Base-by-base conservation (phyloP, 1,140 invertebrate species). In the Drosophila subpulchrella region DNA sequence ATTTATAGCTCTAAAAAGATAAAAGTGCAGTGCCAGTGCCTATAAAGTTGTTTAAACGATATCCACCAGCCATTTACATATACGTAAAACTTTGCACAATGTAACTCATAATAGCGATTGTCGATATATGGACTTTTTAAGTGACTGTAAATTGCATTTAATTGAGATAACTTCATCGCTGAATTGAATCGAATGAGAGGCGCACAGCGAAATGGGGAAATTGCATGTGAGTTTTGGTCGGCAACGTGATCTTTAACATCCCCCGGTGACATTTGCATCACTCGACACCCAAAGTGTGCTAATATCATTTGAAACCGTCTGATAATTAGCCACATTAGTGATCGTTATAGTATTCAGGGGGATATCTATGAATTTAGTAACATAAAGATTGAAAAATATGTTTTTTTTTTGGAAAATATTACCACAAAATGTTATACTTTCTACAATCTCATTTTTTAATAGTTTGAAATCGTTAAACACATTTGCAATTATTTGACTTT, bases 191-290 rank as follows among this genome's bases (percentile, higher is more conserved):
- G 63, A 46, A 58, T 61, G 39, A 10, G 44, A 48, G 36, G 10
- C 63, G 39, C 46, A 48, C 61, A 54, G 66, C 62, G 78, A 47
- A 54, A 89, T 89, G 84, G 75, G 80, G 50, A 78, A 89, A 84
- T 62, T 72, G 58, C 84, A 89, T 70, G 84, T 89, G 80, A 89
- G 84, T 89, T 62, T 42, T 55, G 27, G 42, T 24, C 24, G 50
- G 32, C 17, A n/a, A 41, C 6, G 46, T 65, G 60, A 63, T 56
- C 58, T 63, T 63, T 38, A 72, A 20, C 44, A 68, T 71, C 42
- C 34, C 27, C 10, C 57, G 30, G 6, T 41, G 59, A 50, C 61
- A 61, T 63, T 63, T 62, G 38, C 4, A 56, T 42, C 13, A 32
- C 13, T 39, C 11, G 27, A 15, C 17, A 39, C 11, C 13, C 27